Evolutionary conservation across 2,888 invertebrate genomes (phyloP), one percentile per base, ranked within the genome.

Genomic region (Platyscelio sp.): DNA sequence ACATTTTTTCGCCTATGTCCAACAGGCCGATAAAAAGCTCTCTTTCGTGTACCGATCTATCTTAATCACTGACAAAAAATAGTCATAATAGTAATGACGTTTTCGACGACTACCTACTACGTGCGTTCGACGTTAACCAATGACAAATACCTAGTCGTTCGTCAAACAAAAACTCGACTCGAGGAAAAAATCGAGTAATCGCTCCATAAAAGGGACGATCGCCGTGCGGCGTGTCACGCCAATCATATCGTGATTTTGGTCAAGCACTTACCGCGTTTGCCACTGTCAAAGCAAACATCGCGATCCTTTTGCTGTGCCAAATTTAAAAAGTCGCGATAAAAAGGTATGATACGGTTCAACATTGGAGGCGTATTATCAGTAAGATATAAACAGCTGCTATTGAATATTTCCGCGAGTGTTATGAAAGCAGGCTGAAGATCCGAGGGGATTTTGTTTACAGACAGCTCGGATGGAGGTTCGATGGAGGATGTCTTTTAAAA

Each of bases 401-500:
- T 67, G 76, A 76, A 71, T 60, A 51, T 82, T 82, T 82, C 71
- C 71, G 63, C 65, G 38, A 71, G 56, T 81, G 61, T 68, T 70
- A 81, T 75, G n/a, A 63, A 74, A 81, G 74, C 68, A 54, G 68
- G 54, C 61, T 29, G 20, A 70, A 33, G 40, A 38, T 18, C 15
- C 15, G 40, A 75, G 56, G 49, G 67, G 26, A 49, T 58, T 65
- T 29, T 22, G 27, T 43, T 27, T 75, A 46, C 29, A 26, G 74
- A 74, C 75, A 71, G 70, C 65, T 71, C 49, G 67, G 72, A 77
- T 71, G 72, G 24, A 49, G 65, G 51, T 67, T 38, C 29, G 72
- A 82, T 77, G 77, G 68, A 61, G 54, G 65, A 61, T 61, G 78
- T 74, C 72, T 78, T 74, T 78, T 74, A 56, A 78, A 58, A 46